Conservation (phyloP, 2,888 invertebrate species). For the Pseudococcus jackbeardsleyi region DNA sequence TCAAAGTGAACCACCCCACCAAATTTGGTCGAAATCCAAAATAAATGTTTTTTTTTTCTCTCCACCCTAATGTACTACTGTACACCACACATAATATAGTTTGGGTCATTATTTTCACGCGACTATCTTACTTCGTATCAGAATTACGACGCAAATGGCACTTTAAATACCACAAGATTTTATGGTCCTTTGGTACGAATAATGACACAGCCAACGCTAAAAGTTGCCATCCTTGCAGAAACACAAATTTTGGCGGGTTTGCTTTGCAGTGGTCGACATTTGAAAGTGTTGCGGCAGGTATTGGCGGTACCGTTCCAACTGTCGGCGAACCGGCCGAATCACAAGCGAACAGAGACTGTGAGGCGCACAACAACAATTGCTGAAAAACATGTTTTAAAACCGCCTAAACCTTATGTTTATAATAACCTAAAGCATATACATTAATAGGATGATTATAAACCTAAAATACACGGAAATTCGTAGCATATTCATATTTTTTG, state of each 20-base stretch:
- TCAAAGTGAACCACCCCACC: too few relatives aligned
- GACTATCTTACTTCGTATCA: constrained; percentile 82
- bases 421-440: background rate
- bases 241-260: constrained; percentile 89
- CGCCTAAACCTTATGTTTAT: constrained; percentile 59
- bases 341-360: constrained; percentile 98
- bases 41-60: too few relatives aligned
- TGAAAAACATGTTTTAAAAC: constrained; percentile 73
- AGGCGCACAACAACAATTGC: constrained; percentile 98
- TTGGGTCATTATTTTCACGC: too few relatives aligned
- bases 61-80: too few relatives aligned
- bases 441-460: too few relatives aligned
- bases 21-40: too few relatives aligned
- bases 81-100: too few relatives aligned
- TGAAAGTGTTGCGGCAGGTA: constrained; percentile 64
- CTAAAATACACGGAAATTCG: background rate
- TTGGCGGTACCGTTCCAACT: constrained; percentile 66
- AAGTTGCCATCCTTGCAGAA: constrained; percentile 97
- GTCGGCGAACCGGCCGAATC: constrained; percentile 76
- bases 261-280: constrained; percentile 77
- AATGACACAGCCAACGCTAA: constrained; percentile 92
- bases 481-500: too few relatives aligned
- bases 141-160: constrained; percentile 92
- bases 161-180: constrained; percentile 95
- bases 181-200: constrained; percentile 94